phyloP scores from a whole-genome alignment of 2,113 vertebrate species.

The Centropus unirufus region DNA sequence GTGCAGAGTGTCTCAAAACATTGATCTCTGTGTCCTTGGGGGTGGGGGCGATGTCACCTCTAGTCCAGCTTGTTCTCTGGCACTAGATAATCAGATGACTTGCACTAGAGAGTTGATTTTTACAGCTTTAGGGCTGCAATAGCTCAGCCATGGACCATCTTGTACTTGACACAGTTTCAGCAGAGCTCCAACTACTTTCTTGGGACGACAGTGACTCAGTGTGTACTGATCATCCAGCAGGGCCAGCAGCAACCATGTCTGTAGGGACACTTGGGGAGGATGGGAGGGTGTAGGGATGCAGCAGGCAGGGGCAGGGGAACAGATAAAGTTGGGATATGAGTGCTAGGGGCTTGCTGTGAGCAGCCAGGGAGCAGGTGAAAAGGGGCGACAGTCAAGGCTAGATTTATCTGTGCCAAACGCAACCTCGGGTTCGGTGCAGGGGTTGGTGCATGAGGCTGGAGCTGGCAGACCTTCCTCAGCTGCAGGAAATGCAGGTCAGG shows the following conservation, averaged over 20 bases:
- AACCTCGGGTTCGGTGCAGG: background rate
- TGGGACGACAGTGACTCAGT: background rate
- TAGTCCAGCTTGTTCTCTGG: background rate
- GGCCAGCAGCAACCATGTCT: background rate
- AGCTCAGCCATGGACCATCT: background rate
- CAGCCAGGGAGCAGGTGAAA: accelerated
- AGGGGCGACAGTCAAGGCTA: background rate
- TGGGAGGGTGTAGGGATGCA: background rate
- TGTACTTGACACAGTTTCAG: background rate
- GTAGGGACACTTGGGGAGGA: accelerated
- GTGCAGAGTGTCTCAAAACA: background rate
- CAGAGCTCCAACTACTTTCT: background rate
- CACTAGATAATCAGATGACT: conserved; percentile 20
- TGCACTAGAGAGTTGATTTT: background rate
- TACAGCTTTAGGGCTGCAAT: background rate
- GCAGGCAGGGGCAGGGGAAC: background rate
- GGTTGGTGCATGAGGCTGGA: background rate
- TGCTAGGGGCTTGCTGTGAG: background rate
- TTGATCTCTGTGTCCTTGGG: background rate
- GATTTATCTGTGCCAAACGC: background rate
- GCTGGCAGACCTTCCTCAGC: background rate
- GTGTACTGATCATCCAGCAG: background rate
- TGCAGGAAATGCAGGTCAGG: background rate
- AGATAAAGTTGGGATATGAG: background rate
- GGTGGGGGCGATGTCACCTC: background rate